A percentile compares a stretch with the other conserved stretches of the same genome.
These are phyloP conservation scores for Polyergus mexicanus DNA, from an alignment of 1,140 invertebrate species.

Conservation along the genomic window DNA sequence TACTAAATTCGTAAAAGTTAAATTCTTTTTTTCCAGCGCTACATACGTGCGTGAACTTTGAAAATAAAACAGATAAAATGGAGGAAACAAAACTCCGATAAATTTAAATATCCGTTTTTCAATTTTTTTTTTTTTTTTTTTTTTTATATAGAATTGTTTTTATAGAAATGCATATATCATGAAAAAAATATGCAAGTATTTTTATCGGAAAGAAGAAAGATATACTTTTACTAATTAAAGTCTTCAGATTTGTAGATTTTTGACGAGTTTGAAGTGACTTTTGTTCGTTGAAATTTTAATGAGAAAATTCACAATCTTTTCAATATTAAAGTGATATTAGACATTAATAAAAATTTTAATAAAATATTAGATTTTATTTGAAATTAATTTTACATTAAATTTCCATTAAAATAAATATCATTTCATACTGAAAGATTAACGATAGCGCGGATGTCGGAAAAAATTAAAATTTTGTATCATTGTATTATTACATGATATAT, in stretches of 20 bases:
- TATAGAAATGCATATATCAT: neutral
- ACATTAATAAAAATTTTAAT: constrained; percentile 18
- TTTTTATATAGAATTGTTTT: neutral
- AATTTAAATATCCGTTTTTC: neutral
- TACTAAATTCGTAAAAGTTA: constrained; percentile 35
- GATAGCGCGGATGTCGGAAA: neutral
- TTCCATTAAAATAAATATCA: neutral
- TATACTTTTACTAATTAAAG: neutral
- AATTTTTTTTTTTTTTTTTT: too few species aligned
- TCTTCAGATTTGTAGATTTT: neutral
- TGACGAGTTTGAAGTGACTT: neutral
- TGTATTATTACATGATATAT: neutral
- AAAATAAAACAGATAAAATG: neutral
- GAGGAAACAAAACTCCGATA: constrained; percentile 15
- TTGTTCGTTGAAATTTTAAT: constrained; percentile 11
- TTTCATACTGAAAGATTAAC: constrained; percentile 1
- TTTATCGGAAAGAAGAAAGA: neutral
- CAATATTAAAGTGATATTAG: neutral
- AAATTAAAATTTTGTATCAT: neutral
- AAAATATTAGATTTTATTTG: neutral
- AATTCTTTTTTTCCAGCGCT: constrained; percentile 1
- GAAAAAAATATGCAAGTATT: neutral
- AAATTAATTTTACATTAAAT: constrained; percentile 11
- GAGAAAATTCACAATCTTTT: neutral
- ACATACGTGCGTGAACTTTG: constrained; percentile 5